Percentiles rank a stretch among this genome's conserved stretches.
These are phyloP conservation scores for Ectropis crepuscularia DNA, from an alignment of 2,888 invertebrate species.

Conservation along the genomic window DNA sequence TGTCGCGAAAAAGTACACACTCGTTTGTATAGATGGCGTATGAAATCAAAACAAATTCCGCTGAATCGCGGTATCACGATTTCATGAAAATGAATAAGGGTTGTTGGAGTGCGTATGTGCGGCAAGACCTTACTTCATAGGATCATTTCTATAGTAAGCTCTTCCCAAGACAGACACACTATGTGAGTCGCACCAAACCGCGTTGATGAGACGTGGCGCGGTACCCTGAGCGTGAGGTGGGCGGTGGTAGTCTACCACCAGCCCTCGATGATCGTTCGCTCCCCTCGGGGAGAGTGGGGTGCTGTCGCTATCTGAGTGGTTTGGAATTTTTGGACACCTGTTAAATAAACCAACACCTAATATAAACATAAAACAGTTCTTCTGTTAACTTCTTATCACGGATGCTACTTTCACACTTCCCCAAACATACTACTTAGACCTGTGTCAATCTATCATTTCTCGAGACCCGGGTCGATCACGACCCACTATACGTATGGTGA, in stretches of 20 bases:
- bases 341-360: too few species aligned
- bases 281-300: conserved; percentile 41
- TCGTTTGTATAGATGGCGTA: conserved; percentile 24
- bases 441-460: too few species aligned
- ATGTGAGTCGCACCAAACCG: conserved; percentile 41
- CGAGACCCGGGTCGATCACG: too few species aligned
- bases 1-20: neutral
- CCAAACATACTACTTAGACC: too few species aligned
- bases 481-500: too few species aligned
- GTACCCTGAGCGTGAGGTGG: conserved; percentile 49
- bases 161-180: conserved; percentile 42
- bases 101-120: neutral
- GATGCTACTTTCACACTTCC: too few species aligned
- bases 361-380: too few species aligned
- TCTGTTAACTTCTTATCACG: too few species aligned
- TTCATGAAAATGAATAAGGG: neutral
- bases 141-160: conserved; percentile 51
- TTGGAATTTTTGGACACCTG: conserved; percentile 16
- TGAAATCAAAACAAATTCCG: neutral
- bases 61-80: conserved; percentile 37
- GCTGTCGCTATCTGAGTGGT: conserved; percentile 44
- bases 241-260: conserved; percentile 37
- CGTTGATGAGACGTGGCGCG: conserved; percentile 49
- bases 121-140: conserved; percentile 50
- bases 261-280: conserved; percentile 53